Evolutionary conservation across 2,888 invertebrate species (phyloP).

Genomic region (Hypena proboscidalis): DNA sequence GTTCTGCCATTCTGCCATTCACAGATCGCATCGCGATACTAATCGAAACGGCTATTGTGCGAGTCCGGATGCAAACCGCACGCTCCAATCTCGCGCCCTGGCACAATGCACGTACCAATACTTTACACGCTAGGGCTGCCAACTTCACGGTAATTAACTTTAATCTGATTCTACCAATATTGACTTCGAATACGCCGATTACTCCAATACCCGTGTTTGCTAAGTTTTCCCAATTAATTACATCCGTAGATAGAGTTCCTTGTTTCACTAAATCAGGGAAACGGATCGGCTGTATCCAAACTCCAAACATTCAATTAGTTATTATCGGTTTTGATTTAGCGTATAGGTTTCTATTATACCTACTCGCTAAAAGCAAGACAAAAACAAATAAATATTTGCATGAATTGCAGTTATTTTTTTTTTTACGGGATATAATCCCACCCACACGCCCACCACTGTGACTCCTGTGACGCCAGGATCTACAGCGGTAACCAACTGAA

Average conservation of each 20-base stretch:
- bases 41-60: constrained; percentile 69
- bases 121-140: constrained; percentile 47
- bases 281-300: constrained; percentile 27
- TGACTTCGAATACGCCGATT: too few species aligned
- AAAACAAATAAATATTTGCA: too few species aligned
- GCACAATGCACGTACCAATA: constrained; percentile 52
- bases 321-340: constrained; percentile 15
- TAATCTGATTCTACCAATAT: constrained; percentile 25
- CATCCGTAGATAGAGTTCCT: constrained; percentile 25
- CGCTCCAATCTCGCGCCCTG: constrained; percentile 67
- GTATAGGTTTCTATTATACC: not conserved
- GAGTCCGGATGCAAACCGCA: constrained; percentile 71
- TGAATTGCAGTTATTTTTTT: too few species aligned
- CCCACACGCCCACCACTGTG: too few species aligned
- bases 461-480: too few species aligned
- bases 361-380: too few species aligned
- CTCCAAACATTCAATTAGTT: constrained; percentile 26
- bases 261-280: constrained; percentile 29
- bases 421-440: too few species aligned
- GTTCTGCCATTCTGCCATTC: constrained; percentile 38
- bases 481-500: too few species aligned
- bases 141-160: constrained; percentile 30
- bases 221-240: constrained; percentile 49
- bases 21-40: constrained; percentile 67
- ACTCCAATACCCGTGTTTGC: constrained; percentile 18